Evolutionary conservation across 2,888 invertebrate species (phyloP).

Genomic region (Oxyteleia sp.): DNA sequence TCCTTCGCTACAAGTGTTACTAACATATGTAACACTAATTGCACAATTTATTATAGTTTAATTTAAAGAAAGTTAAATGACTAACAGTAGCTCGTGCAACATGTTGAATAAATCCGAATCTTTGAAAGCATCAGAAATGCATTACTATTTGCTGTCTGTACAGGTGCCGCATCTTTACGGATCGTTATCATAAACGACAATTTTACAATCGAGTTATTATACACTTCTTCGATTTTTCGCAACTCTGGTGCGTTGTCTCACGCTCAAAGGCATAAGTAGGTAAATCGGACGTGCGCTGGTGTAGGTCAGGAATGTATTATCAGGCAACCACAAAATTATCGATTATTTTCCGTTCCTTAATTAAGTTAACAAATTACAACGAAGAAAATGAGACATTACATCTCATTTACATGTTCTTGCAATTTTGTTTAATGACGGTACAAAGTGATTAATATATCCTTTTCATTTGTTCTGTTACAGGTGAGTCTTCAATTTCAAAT

Average conservation of each 20-base stretch:
- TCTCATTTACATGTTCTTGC: slow-evolving; percentile 21
- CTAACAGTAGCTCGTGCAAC: slow-evolving; percentile 1
- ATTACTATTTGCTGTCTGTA: not conserved
- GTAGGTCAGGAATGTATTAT: slow-evolving; percentile 70
- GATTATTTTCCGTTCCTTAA: slow-evolving; percentile 49
- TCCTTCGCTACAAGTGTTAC: slow-evolving; percentile 10
- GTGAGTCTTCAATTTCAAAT: slow-evolving; percentile 43
- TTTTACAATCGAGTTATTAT: slow-evolving; percentile 30
- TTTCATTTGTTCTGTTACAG: slow-evolving; percentile 47
- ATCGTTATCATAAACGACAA: slow-evolving; percentile 20
- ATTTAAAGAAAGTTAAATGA: slow-evolving; percentile 31
- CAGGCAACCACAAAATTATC: slow-evolving; percentile 54
- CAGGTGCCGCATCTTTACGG: slow-evolving; percentile 8
- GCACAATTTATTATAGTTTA: slow-evolving; percentile 37
- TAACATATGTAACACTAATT: slow-evolving; percentile 28
- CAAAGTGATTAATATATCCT: slow-evolving; percentile 16
- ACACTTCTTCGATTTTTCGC: slow-evolving; percentile 53
- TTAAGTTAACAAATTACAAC: slow-evolving; percentile 44
- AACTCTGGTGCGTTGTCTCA: slow-evolving; percentile 54
- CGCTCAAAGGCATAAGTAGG: slow-evolving; percentile 69
- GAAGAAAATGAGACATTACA: not conserved
- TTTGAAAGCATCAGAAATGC: slow-evolving; percentile 23
- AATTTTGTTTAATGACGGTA: not conserved
- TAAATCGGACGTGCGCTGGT: slow-evolving; percentile 65
- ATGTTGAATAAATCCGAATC: slow-evolving; percentile 23